Conservation (phyloP, 2,797 vertebrate genomes). For the Bradypodion ventrale region DNA sequence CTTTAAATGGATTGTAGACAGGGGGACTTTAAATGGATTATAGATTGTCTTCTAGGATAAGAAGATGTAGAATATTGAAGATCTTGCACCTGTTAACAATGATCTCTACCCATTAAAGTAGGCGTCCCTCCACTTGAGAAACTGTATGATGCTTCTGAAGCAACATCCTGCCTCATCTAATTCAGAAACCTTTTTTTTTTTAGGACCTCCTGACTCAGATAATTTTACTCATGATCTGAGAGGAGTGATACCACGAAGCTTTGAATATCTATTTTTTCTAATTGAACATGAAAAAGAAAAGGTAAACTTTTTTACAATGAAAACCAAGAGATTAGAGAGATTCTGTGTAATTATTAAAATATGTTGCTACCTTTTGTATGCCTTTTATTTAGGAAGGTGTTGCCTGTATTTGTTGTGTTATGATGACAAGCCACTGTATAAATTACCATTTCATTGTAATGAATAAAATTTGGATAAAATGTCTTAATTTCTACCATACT, state of each 20-base stretch:
- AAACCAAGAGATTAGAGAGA: not conserved
- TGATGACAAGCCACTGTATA: not conserved
- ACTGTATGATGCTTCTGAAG: not conserved
- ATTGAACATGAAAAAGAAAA: conserved; percentile 91
- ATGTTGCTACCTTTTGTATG: not conserved
- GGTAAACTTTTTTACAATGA: conserved; percentile 70
- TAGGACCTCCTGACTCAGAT: conserved; percentile 91
- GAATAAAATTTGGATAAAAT: not conserved
- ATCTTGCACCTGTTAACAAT: not conserved
- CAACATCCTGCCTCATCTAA: not conserved
- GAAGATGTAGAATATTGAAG: too few species aligned
- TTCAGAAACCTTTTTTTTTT: conserved; percentile 44
- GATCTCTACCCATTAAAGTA: not conserved
- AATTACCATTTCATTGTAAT: not conserved
- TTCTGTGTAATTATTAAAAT: not conserved
- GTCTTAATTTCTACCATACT: not conserved
- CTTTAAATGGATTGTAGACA: too few species aligned
- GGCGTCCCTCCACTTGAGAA: not conserved
- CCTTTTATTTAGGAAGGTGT: conserved; percentile 4
- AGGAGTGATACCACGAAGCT: conserved; percentile 95
- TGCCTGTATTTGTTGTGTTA: not conserved
- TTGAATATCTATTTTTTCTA: conserved; percentile 96
- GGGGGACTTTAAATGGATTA: too few species aligned
- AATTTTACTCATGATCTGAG: conserved; percentile 92
- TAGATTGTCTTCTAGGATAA: too few species aligned